Percentiles rank a stretch among this genome's conserved stretches.
Conservation (phyloP, 2,797 vertebrate genomes). For the Epinephelus malabaricus region DNA sequence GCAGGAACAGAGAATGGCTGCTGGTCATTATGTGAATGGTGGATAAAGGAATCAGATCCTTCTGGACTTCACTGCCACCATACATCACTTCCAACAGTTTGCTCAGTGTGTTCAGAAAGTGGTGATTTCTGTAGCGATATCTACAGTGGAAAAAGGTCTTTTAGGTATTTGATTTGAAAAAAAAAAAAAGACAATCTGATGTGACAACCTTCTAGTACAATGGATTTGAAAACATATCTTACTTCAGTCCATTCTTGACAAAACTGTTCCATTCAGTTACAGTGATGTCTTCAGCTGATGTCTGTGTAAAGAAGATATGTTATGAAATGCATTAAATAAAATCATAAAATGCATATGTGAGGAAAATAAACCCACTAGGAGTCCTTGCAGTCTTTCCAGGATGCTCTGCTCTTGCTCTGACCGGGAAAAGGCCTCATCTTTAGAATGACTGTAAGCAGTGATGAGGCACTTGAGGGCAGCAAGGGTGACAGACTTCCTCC, state of each 20-base stretch:
- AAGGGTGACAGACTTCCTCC: slow-evolving; percentile 86
- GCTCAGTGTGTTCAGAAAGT: slow-evolving; percentile 86
- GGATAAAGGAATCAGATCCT: slow-evolving; percentile 84
- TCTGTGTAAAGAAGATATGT: slow-evolving; percentile 72
- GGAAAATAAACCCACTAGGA: slow-evolving; percentile 84
- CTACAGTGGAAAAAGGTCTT: slow-evolving; percentile 70
- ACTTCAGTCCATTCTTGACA: slow-evolving; percentile 95
- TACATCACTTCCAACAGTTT: slow-evolving; percentile 85
- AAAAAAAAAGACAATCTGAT: not conserved
- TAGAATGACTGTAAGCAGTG: slow-evolving; percentile 79
- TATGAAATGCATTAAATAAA: not conserved
- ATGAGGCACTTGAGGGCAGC: slow-evolving; percentile 88
- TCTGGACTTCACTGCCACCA: slow-evolving; percentile 51
- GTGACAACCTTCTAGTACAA: not conserved
- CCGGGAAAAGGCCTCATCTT: slow-evolving; percentile 68
- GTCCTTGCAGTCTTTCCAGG: slow-evolving; percentile 84
- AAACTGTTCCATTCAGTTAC: slow-evolving; percentile 91
- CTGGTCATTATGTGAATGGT: slow-evolving; percentile 92
- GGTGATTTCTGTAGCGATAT: slow-evolving; percentile 88
- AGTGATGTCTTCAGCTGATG: slow-evolving; percentile 78
- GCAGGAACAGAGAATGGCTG: slow-evolving; percentile 95
- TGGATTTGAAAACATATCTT: slow-evolving; percentile 56
- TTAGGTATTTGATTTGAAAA: not conserved
- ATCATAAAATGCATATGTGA: not conserved
- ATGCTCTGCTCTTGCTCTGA: slow-evolving; percentile 83